Evolutionary conservation across 2,113 vertebrate species (phyloP).

Genomic region (Anas platyrhynchos): DNA sequence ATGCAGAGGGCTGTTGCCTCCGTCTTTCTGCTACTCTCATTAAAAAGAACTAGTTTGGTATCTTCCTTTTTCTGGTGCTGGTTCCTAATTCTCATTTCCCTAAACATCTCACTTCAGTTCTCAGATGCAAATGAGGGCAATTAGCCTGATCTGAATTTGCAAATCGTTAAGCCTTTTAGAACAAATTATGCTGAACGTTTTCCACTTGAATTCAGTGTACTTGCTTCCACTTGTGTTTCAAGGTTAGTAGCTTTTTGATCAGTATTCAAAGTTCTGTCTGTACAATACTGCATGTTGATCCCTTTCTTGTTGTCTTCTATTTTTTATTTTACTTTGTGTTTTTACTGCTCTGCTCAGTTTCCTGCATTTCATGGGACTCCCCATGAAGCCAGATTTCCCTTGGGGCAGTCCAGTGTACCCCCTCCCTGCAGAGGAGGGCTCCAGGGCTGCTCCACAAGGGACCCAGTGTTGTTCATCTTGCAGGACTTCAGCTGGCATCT

Average conservation of each 20-base stretch:
- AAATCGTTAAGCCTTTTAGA: neutral
- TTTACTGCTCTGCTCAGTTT: neutral
- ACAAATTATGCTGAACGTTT: neutral
- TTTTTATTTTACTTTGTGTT: neutral
- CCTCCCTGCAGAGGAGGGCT: rapidly evolving
- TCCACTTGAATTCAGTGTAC: neutral
- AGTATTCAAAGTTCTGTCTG: neutral
- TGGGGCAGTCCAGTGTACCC: neutral
- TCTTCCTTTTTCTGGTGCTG: slow-evolving; percentile 15
- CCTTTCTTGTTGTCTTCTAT: neutral
- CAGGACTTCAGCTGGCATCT: neutral
- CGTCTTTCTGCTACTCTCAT: neutral
- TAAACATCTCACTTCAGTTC: neutral
- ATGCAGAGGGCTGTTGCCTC: neutral
- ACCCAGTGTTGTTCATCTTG: neutral
- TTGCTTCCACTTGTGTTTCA: neutral
- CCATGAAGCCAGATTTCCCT: neutral
- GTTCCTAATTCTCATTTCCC: slow-evolving; percentile 51
- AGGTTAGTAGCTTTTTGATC: slow-evolving; percentile 22
- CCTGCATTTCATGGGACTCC: neutral
- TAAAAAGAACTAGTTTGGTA: neutral
- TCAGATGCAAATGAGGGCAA: neutral
- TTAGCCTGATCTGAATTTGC: neutral
- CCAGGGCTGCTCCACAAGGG: neutral
- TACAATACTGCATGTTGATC: neutral